These are phyloP conservation scores for Manacus vitellinus DNA, from an alignment of 2,113 vertebrate species.

Conservation along the genomic window DNA sequence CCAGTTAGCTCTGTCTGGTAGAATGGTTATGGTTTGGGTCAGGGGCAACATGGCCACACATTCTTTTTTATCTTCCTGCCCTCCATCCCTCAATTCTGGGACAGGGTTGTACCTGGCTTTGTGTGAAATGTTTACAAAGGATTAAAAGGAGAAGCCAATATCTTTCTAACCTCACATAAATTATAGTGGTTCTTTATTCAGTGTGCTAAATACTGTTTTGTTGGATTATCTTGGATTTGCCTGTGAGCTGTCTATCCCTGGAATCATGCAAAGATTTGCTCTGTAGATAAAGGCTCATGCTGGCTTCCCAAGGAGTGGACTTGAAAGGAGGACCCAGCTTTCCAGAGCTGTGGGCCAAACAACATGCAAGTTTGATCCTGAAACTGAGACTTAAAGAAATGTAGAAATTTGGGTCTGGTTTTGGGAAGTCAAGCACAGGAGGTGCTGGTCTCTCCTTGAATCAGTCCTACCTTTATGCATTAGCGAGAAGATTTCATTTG, in stretches of 20 bases:
- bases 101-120: not conserved
- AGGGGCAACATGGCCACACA: fast-evolving
- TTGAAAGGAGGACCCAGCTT: not conserved
- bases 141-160: not conserved
- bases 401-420: not conserved
- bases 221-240: not conserved
- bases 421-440: not conserved
- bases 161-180: not conserved
- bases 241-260: not conserved
- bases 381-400: not conserved
- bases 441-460: not conserved
- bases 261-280: not conserved
- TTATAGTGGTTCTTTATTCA: not conserved
- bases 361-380: not conserved
- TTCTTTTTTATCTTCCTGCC: not conserved
- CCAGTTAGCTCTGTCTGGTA: not conserved
- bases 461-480: not conserved
- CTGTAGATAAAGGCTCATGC: not conserved
- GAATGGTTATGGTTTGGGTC: not conserved
- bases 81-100: not conserved
- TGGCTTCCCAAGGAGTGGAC: not conserved
- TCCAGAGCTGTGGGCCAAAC: not conserved
- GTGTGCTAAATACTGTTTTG: not conserved
- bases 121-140: not conserved
- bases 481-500: not conserved